Base-by-base conservation (phyloP, 2,113 vertebrate species). In the Urocolius indicus region DNA sequence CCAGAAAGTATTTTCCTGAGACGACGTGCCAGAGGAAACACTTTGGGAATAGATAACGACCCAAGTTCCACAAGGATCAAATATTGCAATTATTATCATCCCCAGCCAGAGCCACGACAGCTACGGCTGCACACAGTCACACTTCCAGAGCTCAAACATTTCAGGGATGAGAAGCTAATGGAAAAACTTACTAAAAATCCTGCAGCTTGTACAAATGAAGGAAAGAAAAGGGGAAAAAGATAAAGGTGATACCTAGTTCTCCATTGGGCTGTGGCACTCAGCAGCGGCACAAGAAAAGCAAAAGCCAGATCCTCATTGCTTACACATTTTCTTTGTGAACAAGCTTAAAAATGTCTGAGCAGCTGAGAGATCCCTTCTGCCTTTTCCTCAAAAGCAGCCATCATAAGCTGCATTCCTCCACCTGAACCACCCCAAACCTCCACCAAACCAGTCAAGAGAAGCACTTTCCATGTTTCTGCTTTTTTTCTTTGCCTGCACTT, bases 1-100 rank as follows among this genome's bases (percentile, higher is more conserved):
- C 94, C 96, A 95, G 88, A 84, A 84, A 94, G 93, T 55, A 52
- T 96, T 97, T 96, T 94, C 95, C 96, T 95, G 91, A 38, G 78
- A 41, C 13, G 27, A 52, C 14, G 48, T 90, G 95, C 96, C 96
- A 96, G 88, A 93, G 94, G 94, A 95, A 97, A 92, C 87, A 88
- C 92, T 93, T 74, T 26, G 95, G 87, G 92, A 75, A 77, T 43
- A 76, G 94, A 87, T 27, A 77, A 86, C 7, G 19, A 38, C 74
- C 66, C 20, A 14, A 67, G 74, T 29, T 95, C 30, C 94, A 48
- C 87, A 75, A 72, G 67, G 89, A 85, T 83, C 82, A 63, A 74
- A 73, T 81, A 96, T 23, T 90, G 76, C 68, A 51, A 27, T 89
- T 69, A 84, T 73, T 57, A 36, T 34, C 81, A 26, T 43, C 55